Conservation (phyloP, 1,140 invertebrate species). For the Epicauta chinensis region DNA sequence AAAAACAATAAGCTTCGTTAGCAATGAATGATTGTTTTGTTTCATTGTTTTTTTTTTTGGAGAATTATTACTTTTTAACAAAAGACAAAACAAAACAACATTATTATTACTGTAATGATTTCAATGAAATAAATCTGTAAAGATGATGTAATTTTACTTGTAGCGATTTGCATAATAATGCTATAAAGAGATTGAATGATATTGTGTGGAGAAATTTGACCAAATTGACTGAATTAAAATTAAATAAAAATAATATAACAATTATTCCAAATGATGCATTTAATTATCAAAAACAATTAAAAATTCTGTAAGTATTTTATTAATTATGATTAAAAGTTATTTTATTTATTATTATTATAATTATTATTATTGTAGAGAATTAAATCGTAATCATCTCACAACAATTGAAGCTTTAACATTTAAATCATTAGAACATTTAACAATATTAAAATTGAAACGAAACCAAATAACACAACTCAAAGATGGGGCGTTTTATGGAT, state of each 20-base stretch:
- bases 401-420: slow-evolving; percentile 75
- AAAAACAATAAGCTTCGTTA: no score
- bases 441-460: slow-evolving; percentile 66
- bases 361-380: slow-evolving; percentile 53
- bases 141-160: slow-evolving; percentile 39
- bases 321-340: neutral
- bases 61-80: no score
- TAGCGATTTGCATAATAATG: slow-evolving; percentile 71
- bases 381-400: slow-evolving; percentile 74
- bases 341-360: slow-evolving; percentile 19
- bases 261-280: slow-evolving; percentile 67
- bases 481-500: slow-evolving; percentile 83
- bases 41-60: no score
- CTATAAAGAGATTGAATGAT: slow-evolving; percentile 60
- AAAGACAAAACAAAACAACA: no score
- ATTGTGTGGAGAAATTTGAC: slow-evolving; percentile 66
- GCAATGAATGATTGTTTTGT: no score
- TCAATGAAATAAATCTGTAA: no score
- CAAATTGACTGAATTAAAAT: slow-evolving; percentile 63
- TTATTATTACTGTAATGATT: no score
- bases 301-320: slow-evolving; percentile 57
- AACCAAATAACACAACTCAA: slow-evolving; percentile 71
- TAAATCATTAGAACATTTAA: slow-evolving; percentile 63
- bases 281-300: slow-evolving; percentile 57
- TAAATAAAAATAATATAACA: slow-evolving; percentile 74